Base-by-base conservation (phyloP, 1,140 invertebrate species). In the Pararge aegeria region DNA sequence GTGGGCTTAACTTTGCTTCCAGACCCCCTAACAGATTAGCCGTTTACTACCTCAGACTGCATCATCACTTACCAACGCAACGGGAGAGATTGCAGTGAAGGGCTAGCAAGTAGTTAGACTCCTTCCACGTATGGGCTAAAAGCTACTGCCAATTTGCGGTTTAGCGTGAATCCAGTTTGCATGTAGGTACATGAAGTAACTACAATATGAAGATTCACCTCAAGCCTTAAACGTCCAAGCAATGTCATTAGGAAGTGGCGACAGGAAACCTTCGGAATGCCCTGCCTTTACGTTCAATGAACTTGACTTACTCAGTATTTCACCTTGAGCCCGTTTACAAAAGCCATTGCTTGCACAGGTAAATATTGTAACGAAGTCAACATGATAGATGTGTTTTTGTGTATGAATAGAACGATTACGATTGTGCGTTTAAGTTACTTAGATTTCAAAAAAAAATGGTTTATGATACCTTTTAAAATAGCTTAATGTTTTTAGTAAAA, bases 311-410 rank as follows among this genome's bases (percentile, higher is more conserved):
- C 30, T 34, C 30, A 34, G 30, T 34, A 34, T 34, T 34, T 34
- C 30, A 34, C 30, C 30, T 34, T 34, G 30, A 34, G 30, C 30
- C 10, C 12, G 7, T 34, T 34, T 34, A 34, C 30, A 34, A 34
- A 12, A 12, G 30, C 2, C 30, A 34, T 7, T 34, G 19, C 21
- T 20, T 46, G 19, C 19, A 46, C 10, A 13, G 21, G 12, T 13
- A 21, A 46, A 46, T 46, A 13, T n/a, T n/a, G n/a, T 20, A 46
- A 46, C 21, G 16, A 20, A 46, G 40, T 44, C 18, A 12, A 46
- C 21, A 20, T 10, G 13, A 20, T 20, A 10, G 18, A 20, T 21
- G 18, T 46, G 20, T 46, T 20, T 46, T 21, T 21, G 42, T 44
- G 38, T 13, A 9, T 27, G 27, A 27, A 34, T 12, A n/a, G 2